phyloP scores from a whole-genome alignment of 2,113 vertebrate species.

The Sinocyclocheilus anophthalmus region DNA sequence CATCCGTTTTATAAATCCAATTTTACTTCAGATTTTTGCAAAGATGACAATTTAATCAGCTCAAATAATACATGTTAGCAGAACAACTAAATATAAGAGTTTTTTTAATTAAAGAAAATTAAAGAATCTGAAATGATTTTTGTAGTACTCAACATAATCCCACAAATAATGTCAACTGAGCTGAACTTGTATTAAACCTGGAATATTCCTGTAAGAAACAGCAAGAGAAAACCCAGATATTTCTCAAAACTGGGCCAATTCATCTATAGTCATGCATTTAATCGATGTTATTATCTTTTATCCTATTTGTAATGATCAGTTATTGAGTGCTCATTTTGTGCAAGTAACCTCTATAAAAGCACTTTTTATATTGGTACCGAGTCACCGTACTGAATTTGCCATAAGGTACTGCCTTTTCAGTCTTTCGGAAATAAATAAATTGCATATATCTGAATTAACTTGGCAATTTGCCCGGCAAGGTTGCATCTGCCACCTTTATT shows the following conservation, averaged over 20 bases:
- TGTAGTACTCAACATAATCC: not conserved
- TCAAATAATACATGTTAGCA: not conserved
- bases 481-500: slow-evolving; percentile 82
- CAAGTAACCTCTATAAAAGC: slow-evolving; percentile 2
- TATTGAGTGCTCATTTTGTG: slow-evolving; percentile 1
- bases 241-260: not conserved
- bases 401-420: slow-evolving; percentile 18
- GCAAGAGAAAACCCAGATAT: not conserved
- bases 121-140: not conserved
- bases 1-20: not conserved
- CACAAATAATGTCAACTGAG: not conserved
- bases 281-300: not conserved
- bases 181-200: not conserved
- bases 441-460: slow-evolving; percentile 50
- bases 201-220: not conserved
- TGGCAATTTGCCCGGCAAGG: slow-evolving; percentile 60
- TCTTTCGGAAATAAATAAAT: slow-evolving; percentile 37
- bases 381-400: slow-evolving; percentile 66
- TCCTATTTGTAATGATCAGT: not conserved
- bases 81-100: no score
- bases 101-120: not conserved
- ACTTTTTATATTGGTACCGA: not conserved
- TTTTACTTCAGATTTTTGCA: not conserved
- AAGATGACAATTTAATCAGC: not conserved
- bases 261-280: not conserved